Percentiles rank a stretch among this genome's conserved stretches.
Conservation (phyloP, 2,888 invertebrate species). For the Hyposoter didymator region DNA sequence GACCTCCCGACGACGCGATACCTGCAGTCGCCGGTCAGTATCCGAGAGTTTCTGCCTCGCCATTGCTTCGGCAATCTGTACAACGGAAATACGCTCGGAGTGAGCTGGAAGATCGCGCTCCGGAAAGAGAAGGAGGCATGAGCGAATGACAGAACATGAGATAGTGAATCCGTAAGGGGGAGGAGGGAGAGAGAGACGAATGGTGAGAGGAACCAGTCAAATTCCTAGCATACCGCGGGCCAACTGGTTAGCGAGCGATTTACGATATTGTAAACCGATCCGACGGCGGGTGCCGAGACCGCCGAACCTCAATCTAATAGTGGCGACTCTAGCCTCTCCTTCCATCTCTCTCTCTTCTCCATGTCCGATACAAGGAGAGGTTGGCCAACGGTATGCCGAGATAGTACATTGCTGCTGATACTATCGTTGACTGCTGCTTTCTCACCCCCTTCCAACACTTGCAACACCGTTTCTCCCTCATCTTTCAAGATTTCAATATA, state of each 20-base stretch:
- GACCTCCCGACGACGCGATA: slow-evolving; percentile 36
- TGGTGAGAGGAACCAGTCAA: slow-evolving; percentile 75
- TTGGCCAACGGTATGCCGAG: slow-evolving; percentile 69
- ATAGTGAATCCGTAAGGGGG: slow-evolving; percentile 53
- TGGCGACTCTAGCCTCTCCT: slow-evolving; percentile 78
- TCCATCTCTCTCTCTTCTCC: slow-evolving; percentile 50
- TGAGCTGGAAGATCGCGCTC: slow-evolving; percentile 46
- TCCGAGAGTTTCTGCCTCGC: slow-evolving; percentile 32
- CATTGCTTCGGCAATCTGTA: slow-evolving; percentile 46
- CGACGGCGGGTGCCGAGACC: slow-evolving; percentile 78
- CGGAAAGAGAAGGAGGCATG: slow-evolving; percentile 38
- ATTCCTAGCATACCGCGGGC: slow-evolving; percentile 82
- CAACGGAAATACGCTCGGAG: slow-evolving; percentile 54
- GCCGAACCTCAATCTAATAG: slow-evolving; percentile 82
- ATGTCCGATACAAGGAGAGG: slow-evolving; percentile 42
- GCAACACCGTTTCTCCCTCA: slow-evolving; percentile 35
- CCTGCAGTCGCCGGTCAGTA: slow-evolving; percentile 59
- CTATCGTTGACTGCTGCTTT: slow-evolving; percentile 64
- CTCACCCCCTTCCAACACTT: slow-evolving; percentile 21
- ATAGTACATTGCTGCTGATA: slow-evolving; percentile 73
- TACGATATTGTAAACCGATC: slow-evolving; percentile 84
- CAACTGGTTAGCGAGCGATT: slow-evolving; percentile 83
- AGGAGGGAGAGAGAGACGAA: slow-evolving; percentile 59
- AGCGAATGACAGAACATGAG: slow-evolving; percentile 51
- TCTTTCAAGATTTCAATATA: slow-evolving; percentile 26